Conservation (phyloP, 1,140 invertebrate genomes). For the Helicoverpa armigera region DNA sequence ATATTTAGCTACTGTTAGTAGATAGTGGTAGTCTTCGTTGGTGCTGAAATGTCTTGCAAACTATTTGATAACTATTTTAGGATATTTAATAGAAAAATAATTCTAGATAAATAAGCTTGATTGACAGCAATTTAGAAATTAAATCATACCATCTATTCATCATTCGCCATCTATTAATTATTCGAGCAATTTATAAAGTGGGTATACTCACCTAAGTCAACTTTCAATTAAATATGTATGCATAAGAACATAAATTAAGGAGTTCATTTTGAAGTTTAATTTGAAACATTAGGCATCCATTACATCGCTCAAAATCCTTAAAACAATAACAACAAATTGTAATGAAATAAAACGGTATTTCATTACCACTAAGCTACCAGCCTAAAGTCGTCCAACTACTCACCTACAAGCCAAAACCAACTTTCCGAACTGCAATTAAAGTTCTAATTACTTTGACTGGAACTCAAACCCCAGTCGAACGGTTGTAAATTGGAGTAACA, state of each 20-base stretch:
- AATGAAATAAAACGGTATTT: slow-evolving; percentile 23
- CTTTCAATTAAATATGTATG: neutral
- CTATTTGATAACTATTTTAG: no score
- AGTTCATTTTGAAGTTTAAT: neutral
- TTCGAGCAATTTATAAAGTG: no score
- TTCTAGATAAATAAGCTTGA: no score
- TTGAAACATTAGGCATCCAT: neutral
- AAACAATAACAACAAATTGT: neutral
- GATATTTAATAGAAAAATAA: no score
- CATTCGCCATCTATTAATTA: no score
- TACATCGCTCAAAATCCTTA: neutral
- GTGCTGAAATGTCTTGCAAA: no score
- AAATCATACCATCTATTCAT: no score
- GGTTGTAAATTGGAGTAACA: slow-evolving; percentile 62
- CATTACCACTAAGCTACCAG: slow-evolving; percentile 26
- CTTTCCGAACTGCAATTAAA: slow-evolving; percentile 31
- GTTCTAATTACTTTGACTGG: slow-evolving; percentile 40
- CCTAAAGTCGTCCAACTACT: neutral
- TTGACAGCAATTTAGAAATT: no score
- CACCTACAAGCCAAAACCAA: slow-evolving; percentile 20
- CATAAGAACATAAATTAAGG: neutral
- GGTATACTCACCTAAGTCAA: no score
- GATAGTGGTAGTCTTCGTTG: no score
- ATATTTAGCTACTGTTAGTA: no score
- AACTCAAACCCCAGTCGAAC: slow-evolving; percentile 52